These are phyloP conservation scores for Tiliacea citrago DNA, from an alignment of 2,888 invertebrate genomes.

Conservation along the genomic window DNA sequence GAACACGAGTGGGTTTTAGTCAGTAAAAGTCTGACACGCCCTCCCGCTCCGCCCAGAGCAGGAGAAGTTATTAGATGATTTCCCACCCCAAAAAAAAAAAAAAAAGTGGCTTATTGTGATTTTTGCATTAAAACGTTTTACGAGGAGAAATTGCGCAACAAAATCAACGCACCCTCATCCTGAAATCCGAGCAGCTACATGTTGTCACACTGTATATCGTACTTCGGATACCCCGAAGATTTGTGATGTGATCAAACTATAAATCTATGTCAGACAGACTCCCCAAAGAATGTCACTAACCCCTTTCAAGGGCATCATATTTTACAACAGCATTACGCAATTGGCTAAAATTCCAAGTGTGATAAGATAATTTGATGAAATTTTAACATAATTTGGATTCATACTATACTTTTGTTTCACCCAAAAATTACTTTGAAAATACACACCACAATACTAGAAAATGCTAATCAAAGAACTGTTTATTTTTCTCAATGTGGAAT, in stretches of 20 bases:
- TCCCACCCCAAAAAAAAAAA: too few species aligned
- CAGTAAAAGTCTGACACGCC: too few species aligned
- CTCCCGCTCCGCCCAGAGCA: too few species aligned
- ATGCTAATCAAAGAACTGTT: background rate
- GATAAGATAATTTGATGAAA: too few species aligned
- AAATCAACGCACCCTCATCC: background rate
- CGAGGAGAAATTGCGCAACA: background rate
- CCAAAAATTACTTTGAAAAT: background rate
- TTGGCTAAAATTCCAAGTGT: background rate
- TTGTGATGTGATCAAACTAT: conserved; percentile 67
- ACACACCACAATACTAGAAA: background rate
- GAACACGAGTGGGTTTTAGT: too few species aligned
- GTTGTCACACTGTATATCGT: conserved; percentile 50
- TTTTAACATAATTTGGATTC: too few species aligned
- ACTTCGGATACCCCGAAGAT: conserved; percentile 54
- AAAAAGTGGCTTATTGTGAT: too few species aligned
- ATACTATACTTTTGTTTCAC: too few species aligned
- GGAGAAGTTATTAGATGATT: too few species aligned
- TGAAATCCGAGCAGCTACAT: conserved; percentile 25
- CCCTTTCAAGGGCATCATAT: background rate
- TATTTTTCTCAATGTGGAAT: background rate
- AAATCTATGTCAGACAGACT: conserved; percentile 63
- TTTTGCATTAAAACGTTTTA: background rate
- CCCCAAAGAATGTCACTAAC: conserved; percentile 59
- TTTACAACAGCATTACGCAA: background rate